phyloP scores from a whole-genome alignment of 2,797 vertebrate species.

The Microtus agrestis region DNA sequence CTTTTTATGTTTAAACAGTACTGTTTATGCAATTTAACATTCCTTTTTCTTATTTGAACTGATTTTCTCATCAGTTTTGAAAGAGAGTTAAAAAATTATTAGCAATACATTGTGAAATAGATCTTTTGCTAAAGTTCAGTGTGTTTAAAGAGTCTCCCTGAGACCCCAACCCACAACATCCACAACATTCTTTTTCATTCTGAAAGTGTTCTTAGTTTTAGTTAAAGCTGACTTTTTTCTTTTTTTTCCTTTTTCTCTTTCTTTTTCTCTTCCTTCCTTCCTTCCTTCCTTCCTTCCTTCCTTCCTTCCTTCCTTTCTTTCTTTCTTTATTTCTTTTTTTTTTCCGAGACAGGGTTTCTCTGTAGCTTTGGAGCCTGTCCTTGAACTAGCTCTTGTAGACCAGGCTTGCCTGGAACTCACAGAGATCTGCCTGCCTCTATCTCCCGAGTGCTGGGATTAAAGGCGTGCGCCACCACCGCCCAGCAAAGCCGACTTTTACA shows the following conservation, averaged over 20 bases:
- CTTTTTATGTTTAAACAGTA: conserved; percentile 73
- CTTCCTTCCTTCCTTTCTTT: too few relatives aligned
- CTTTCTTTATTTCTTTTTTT: neutral
- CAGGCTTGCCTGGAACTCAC: too few relatives aligned
- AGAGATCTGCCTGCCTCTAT: too few relatives aligned
- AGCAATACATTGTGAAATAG: conserved; percentile 77
- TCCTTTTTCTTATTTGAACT: conserved; percentile 75
- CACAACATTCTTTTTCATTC: conserved; percentile 11
- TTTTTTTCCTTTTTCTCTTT: too few relatives aligned
- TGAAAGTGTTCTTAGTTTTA: conserved; percentile 41
- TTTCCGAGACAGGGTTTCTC: too few relatives aligned
- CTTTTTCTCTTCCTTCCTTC: too few relatives aligned
- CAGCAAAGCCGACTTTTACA: conserved; percentile 43
- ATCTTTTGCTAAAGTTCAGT: conserved; percentile 68
- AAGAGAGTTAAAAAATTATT: conserved; percentile 70
- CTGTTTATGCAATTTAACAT: conserved; percentile 68
- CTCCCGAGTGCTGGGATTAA: too few relatives aligned
- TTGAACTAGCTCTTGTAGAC: too few relatives aligned
- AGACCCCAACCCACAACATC: neutral
- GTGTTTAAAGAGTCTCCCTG: conserved; percentile 47
- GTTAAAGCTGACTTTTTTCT: conserved; percentile 45
- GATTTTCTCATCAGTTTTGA: conserved; percentile 78
- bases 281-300: too few relatives aligned
- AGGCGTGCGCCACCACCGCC: too few relatives aligned
- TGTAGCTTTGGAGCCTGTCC: too few relatives aligned